Conservation (phyloP, 2,888 invertebrate species). For the Zonitis immaculata region DNA sequence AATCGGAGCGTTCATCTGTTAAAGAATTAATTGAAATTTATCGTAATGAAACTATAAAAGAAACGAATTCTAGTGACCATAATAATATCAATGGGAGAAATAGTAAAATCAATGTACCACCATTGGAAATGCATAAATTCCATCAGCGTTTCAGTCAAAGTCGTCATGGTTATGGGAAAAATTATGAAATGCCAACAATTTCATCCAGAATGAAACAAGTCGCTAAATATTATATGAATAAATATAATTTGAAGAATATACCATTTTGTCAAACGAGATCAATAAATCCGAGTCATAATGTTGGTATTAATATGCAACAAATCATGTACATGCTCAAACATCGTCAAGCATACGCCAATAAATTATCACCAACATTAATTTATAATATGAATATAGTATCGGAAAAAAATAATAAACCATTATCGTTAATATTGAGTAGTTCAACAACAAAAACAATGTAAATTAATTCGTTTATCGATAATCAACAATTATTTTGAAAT, state of each 20-base stretch:
- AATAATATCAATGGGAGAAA: too few species aligned
- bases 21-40: constrained; percentile 43
- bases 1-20: too few species aligned
- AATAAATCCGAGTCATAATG: constrained; percentile 59
- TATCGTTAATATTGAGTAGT: constrained; percentile 40
- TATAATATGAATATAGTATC: constrained; percentile 48
- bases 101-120: too few species aligned
- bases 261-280: constrained; percentile 61
- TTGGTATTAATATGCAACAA: constrained; percentile 62
- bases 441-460: constrained; percentile 35
- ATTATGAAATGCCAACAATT: constrained; percentile 61
- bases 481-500: too few species aligned
- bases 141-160: too few species aligned
- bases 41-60: constrained; percentile 43
- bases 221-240: constrained; percentile 52
- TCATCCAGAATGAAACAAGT: constrained; percentile 62
- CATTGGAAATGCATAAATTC: constrained; percentile 18
- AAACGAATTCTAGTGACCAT: constrained; percentile 41
- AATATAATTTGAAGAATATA: constrained; percentile 48
- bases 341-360: constrained; percentile 36
- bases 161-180: constrained; percentile 34
- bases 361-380: constrained; percentile 47
- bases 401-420: constrained; percentile 38
- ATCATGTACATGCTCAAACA: constrained; percentile 46
- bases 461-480: too few species aligned